Conservation (phyloP, 2,113 vertebrate genomes). For the Gallinago media region DNA sequence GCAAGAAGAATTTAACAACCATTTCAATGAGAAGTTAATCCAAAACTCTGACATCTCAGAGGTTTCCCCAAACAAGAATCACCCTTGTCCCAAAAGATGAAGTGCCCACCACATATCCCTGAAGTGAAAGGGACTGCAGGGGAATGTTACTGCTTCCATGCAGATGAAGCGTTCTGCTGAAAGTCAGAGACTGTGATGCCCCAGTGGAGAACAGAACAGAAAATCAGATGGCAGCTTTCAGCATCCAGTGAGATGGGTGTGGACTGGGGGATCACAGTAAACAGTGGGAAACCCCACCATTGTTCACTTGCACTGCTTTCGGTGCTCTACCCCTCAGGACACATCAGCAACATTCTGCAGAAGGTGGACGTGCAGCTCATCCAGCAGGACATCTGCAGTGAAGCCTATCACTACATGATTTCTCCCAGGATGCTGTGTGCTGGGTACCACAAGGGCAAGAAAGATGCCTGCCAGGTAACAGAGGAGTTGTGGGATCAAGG, state of each 20-base stretch:
- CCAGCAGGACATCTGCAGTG: constrained; percentile 85
- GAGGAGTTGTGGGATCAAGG: neutral
- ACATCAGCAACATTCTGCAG: constrained; percentile 83
- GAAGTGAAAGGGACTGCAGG: neutral
- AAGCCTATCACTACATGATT: constrained; percentile 86
- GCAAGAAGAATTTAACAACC: neutral
- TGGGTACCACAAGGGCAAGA: constrained; percentile 86
- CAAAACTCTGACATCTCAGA: neutral
- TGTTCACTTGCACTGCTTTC: neutral
- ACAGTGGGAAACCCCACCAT: neutral
- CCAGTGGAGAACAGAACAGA: neutral
- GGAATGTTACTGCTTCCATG: neutral
- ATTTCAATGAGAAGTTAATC: neutral
- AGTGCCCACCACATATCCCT: neutral
- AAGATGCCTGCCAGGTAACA: constrained; percentile 92
- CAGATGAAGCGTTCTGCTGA: neutral
- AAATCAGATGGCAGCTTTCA: neutral
- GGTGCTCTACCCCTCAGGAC: constrained; percentile 68
- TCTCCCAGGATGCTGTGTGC: constrained; percentile 96
- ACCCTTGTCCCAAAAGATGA: neutral
- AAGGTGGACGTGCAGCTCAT: constrained; percentile 88
- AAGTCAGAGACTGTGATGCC: neutral
- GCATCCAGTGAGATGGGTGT: neutral
- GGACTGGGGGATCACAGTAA: neutral
- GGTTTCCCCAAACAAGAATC: neutral